Evolutionary conservation across 2,888 invertebrate species (phyloP).

Genomic region (Diarsia dahlii): DNA sequence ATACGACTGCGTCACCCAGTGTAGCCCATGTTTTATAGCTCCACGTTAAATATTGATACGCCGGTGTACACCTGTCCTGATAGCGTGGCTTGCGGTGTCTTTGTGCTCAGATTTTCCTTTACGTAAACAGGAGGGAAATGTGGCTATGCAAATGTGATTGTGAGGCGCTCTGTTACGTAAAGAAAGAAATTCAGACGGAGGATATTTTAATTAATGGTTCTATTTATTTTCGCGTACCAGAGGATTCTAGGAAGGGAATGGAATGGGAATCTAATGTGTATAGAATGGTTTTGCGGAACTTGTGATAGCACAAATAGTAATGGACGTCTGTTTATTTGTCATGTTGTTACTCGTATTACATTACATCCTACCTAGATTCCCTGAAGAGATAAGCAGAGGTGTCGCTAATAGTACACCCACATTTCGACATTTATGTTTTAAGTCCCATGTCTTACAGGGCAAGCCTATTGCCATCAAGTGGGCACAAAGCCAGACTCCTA

Average conservation of each 20-base stretch:
- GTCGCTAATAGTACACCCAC: not conserved
- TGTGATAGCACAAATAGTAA: not conserved
- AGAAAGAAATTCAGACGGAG: not conserved
- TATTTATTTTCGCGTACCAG: conserved; percentile 6
- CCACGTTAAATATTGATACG: conserved; percentile 72
- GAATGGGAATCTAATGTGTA: not conserved
- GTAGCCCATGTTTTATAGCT: conserved; percentile 64
- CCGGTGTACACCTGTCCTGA: conserved; percentile 57
- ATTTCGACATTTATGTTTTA: not conserved
- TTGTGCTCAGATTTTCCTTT: conserved; percentile 47
- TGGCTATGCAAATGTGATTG: conserved; percentile 46
- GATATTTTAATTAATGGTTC: conserved; percentile 29
- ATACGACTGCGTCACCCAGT: conserved; percentile 43
- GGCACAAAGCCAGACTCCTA: not conserved
- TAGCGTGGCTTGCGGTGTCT: conserved; percentile 40
- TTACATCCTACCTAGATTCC: not conserved
- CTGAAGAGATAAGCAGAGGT: not conserved
- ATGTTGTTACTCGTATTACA: not conserved
- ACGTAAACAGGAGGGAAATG: conserved; percentile 30
- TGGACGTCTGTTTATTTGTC: not conserved
- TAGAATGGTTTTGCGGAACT: not conserved
- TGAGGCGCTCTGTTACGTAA: conserved; percentile 20
- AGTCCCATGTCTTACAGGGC: not conserved
- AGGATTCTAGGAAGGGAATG: not conserved
- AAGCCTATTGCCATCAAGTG: not conserved